Percentiles rank a stretch among this genome's conserved stretches.
phyloP scores from a whole-genome alignment of 2,113 vertebrate genomes.

The Benitochromis conjunctus region DNA sequence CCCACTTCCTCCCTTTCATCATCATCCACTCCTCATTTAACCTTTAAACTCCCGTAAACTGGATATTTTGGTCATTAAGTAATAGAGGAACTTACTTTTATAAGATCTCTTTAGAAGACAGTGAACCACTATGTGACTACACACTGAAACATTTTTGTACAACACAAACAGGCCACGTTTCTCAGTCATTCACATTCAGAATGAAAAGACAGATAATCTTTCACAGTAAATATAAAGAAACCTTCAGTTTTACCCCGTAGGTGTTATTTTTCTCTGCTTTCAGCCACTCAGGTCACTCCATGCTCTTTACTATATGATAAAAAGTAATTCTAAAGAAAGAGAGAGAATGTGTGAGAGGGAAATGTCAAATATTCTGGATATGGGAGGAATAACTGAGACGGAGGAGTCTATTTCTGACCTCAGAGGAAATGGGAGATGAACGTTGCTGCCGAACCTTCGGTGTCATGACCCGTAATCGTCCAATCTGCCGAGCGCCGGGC shows the following conservation, averaged over 20 bases:
- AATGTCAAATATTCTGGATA: constrained; percentile 29
- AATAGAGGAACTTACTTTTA: neutral
- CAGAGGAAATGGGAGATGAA: constrained; percentile 33
- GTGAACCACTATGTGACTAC: neutral
- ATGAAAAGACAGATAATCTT: neutral
- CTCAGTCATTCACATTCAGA: neutral
- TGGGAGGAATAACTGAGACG: neutral
- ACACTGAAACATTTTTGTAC: neutral
- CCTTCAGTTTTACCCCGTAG: neutral
- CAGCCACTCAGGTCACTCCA: neutral
- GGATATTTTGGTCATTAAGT: neutral
- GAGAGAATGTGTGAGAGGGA: constrained; percentile 4
- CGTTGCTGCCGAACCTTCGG: neutral
- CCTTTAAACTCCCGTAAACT: neutral
- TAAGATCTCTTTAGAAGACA: neutral
- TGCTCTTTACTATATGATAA: neutral
- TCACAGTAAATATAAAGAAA: neutral
- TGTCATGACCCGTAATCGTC: constrained; percentile 47
- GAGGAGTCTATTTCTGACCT: constrained; percentile 44
- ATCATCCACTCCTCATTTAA: neutral
- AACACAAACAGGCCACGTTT: neutral
- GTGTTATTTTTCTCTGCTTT: neutral
- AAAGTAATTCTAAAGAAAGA: neutral
- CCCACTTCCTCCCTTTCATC: neutral
- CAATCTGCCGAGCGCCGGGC: constrained; percentile 19